Percentiles rank a stretch among this genome's conserved stretches.
These are phyloP conservation scores for Centropyge bicolor DNA, from an alignment of 2,797 vertebrate species.

Conservation along the genomic window DNA sequence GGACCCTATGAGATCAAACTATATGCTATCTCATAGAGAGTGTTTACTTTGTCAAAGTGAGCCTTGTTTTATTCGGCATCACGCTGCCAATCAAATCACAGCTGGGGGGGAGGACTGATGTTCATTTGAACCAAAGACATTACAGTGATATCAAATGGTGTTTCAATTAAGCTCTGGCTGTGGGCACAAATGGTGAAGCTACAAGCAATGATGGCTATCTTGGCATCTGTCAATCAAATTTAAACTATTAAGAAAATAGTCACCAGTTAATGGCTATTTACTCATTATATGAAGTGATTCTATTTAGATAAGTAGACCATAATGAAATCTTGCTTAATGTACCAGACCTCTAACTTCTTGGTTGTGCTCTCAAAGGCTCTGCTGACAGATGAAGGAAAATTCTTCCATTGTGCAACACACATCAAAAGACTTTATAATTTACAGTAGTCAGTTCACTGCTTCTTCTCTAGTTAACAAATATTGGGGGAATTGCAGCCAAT, in stretches of 20 bases:
- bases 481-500: too few relatives aligned
- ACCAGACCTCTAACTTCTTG: neutral
- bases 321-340: neutral
- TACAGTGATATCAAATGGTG: conserved; percentile 15
- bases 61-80: conserved; percentile 22
- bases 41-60: conserved; percentile 9
- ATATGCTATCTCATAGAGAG: neutral
- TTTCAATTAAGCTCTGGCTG: conserved; percentile 1
- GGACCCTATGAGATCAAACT: neutral
- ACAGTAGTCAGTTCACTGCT: neutral
- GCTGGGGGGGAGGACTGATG: neutral
- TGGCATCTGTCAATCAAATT: conserved; percentile 25
- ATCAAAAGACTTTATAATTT: neutral
- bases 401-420: too few relatives aligned
- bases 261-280: conserved; percentile 1
- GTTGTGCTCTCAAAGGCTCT: neutral
- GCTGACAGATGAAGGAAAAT: neutral
- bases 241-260: neutral
- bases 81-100: neutral
- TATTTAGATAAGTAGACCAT: neutral
- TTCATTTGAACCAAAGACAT: conserved; percentile 13
- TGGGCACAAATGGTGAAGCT: neutral
- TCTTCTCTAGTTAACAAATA: neutral
- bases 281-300: conserved; percentile 8
- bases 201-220: conserved; percentile 1